Conservation (phyloP, 2,888 invertebrate genomes). For the Eumerus sabulonum region DNA sequence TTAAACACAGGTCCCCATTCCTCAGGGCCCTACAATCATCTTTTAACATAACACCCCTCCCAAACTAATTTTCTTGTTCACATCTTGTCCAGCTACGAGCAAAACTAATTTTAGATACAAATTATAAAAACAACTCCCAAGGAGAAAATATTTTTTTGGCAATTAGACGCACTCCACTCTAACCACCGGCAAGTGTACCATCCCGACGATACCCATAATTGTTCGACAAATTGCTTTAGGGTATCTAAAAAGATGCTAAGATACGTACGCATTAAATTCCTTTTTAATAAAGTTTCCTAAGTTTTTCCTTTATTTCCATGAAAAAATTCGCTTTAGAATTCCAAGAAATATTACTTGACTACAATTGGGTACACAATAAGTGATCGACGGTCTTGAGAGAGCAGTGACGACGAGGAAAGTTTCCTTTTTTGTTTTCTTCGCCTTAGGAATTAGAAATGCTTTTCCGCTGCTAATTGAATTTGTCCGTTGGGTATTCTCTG, state of each 20-base stretch:
- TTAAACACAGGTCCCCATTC: no score
- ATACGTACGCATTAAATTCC: neutral
- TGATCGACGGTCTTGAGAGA: constrained; percentile 8
- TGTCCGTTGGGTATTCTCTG: constrained; percentile 24
- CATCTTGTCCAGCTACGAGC: constrained; percentile 17
- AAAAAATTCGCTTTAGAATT: constrained; percentile 13
- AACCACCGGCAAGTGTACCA: neutral
- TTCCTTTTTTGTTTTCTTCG: neutral
- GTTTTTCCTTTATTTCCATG: constrained; percentile 20
- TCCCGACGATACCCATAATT: constrained; percentile 2
- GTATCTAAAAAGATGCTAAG: constrained; percentile 7
- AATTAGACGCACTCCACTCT: constrained; percentile 15
- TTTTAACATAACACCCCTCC: neutral
- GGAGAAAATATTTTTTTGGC: constrained; percentile 25
- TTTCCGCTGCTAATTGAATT: constrained; percentile 18
- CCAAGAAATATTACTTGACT: neutral
- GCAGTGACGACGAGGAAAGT: neutral
- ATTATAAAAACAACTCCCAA: constrained; percentile 10
- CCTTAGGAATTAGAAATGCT: constrained; percentile 2
- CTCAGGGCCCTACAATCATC: no score
- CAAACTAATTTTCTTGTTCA: neutral
- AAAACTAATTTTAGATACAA: constrained; percentile 34
- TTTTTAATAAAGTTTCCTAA: constrained; percentile 15
- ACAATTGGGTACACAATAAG: constrained; percentile 45
- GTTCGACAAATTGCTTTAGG: constrained; percentile 20